These are phyloP conservation scores for Agrochola lota DNA, from an alignment of 2,888 invertebrate genomes.

Conservation along the genomic window DNA sequence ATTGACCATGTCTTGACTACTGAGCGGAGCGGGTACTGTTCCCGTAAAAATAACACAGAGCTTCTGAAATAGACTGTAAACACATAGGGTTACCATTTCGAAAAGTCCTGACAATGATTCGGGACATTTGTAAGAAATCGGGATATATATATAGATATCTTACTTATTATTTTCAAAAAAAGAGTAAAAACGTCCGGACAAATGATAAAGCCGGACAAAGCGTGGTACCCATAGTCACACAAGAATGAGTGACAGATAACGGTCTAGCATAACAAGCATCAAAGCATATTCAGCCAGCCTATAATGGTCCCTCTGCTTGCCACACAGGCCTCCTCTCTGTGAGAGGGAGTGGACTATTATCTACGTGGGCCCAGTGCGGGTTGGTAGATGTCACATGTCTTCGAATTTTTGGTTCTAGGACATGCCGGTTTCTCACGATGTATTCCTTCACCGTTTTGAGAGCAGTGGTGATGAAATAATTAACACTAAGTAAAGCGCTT, in stretches of 20 bases:
- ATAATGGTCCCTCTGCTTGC: no score
- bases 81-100: background rate
- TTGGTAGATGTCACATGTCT: background rate
- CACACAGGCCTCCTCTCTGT: background rate
- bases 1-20: slow-evolving; percentile 18
- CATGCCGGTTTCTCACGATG: background rate
- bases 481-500: no score
- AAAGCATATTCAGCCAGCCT: no score
- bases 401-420: background rate
- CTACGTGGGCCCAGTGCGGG: background rate
- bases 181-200: background rate
- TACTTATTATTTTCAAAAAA: no score
- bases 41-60: background rate
- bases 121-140: no score
- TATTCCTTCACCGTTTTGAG: no score
- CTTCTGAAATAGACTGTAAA: background rate
- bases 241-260: no score
- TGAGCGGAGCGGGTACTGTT: background rate
- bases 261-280: no score
- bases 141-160: no score
- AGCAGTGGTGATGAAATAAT: no score
- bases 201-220: background rate
- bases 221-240: no score
- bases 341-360: background rate
- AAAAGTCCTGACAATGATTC: background rate